These are phyloP conservation scores for Babylonia areolata DNA, from an alignment of 1,140 invertebrate species.

Conservation along the genomic window DNA sequence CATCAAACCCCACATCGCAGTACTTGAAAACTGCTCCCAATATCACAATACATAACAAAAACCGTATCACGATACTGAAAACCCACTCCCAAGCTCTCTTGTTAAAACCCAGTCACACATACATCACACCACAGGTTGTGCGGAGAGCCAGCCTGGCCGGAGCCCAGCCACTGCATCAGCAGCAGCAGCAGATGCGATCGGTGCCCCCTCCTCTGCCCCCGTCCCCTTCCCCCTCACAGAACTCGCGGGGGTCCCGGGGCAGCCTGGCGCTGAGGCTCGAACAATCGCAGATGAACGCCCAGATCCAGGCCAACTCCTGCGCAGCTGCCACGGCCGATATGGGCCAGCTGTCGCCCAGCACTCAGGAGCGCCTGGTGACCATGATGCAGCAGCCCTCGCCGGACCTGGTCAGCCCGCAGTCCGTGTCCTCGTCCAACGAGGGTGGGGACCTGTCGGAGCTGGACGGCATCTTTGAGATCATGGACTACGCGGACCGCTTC, in stretches of 20 bases:
- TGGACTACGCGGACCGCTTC: slow-evolving; percentile 94
- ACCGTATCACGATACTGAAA: too few species aligned
- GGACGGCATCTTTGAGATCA: slow-evolving; percentile 84
- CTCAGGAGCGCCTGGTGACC: slow-evolving; percentile 35
- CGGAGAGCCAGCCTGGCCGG: slow-evolving; percentile 20
- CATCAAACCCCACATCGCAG: too few species aligned
- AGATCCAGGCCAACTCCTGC: background rate
- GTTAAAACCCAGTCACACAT: too few species aligned
- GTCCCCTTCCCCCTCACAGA: slow-evolving; percentile 39
- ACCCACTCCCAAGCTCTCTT: too few species aligned
- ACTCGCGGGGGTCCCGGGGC: slow-evolving; percentile 40
- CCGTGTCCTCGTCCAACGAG: slow-evolving; percentile 28
- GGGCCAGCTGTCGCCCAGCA: slow-evolving; percentile 50
- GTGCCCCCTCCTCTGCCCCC: slow-evolving; percentile 38
- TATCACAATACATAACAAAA: too few species aligned
- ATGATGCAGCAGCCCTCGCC: slow-evolving; percentile 38
- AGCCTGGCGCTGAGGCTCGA: slow-evolving; percentile 45
- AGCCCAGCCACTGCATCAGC: slow-evolving; percentile 21
- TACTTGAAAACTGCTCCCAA: too few species aligned
- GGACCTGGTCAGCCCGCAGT: slow-evolving; percentile 35
- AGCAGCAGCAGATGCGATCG: slow-evolving; percentile 3
- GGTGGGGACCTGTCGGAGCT: slow-evolving; percentile 40
- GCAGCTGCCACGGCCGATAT: slow-evolving; percentile 8
- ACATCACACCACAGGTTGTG: too few species aligned
- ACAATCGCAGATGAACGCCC: background rate